Evolutionary conservation across 2,113 vertebrate species (phyloP), one percentile per base, ranked within the genome.

Genomic region (Orthonyx spaldingii): DNA sequence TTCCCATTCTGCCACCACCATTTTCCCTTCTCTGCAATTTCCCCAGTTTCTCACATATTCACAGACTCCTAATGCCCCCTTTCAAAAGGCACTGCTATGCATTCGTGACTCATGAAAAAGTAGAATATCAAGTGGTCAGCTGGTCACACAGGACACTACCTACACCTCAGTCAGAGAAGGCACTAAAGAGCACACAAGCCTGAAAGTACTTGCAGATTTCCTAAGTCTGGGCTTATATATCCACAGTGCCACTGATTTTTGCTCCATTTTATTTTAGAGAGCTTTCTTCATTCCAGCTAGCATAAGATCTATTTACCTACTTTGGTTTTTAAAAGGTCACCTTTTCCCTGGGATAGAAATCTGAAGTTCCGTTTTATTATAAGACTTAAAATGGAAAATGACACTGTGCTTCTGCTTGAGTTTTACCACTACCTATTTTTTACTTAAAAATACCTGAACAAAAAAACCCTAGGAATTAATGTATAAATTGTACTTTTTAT

Each of bases 261-360:
- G 85, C 56, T 81, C 76, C 83, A 75, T 86, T 96, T 94, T 91
- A 71, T 87, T 89, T 82, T 68, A 53, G 55, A 80, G n/a, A 70
- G 59, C 50, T 76, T 80, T 44, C 33, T 80, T 77, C 21, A 28
- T 42, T 46, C 46, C 52, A 68, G 49, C 44, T 70, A 86, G 47
- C n/a, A 8, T 81, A 75, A 95, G 68, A 76, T 77, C 94, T 89
- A 90, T 93, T 94, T 95, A 92, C 91, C 85, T 95, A 88, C 90
- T 95, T 94, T 41, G 56, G 47, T 64, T 93, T 86, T 71, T 81
- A 71, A 86, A 89, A 90, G 90, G 86, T 95, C 92, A 93, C 79
- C 83, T 88, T 93, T 84, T 86, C 60, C 27, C 44, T 75, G 37
- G 59, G 68, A 70, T 60, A 42, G 87, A 94, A 90, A 78, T 37